phyloP scores from a whole-genome alignment of 2,113 vertebrate genomes.

The Heliornis fulica region DNA sequence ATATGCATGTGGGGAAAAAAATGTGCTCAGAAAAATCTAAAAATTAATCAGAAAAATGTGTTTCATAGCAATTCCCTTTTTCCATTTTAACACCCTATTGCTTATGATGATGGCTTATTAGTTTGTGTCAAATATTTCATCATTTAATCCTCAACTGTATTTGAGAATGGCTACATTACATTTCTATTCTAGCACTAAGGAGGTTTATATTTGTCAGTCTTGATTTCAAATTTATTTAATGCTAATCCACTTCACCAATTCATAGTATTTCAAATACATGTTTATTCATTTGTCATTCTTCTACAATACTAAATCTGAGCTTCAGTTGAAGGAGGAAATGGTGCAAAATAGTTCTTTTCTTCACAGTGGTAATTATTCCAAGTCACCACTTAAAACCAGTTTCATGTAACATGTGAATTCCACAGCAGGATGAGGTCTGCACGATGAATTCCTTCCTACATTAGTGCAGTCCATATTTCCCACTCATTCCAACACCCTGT shows the following conservation, averaged over 20 bases:
- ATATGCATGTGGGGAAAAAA: conserved; percentile 41
- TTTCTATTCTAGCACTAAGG: conserved; percentile 30
- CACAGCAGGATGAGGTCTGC: conserved; percentile 34
- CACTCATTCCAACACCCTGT: conserved; percentile 42
- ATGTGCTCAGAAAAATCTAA: conserved; percentile 58
- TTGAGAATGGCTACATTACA: conserved; percentile 50
- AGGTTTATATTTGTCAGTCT: conserved; percentile 52
- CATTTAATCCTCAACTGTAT: conserved; percentile 63
- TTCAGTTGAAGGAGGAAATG: neutral
- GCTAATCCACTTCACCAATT: conserved; percentile 11
- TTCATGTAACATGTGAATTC: conserved; percentile 36
- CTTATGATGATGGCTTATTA: conserved; percentile 70
- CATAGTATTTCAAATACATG: neutral
- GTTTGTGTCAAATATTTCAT: conserved; percentile 69
- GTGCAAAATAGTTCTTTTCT: neutral
- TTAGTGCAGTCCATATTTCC: conserved; percentile 32
- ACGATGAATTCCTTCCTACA: conserved; percentile 59
- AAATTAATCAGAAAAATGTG: conserved; percentile 65
- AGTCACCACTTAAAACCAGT: neutral
- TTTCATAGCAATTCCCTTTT: conserved; percentile 60
- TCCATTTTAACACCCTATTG: conserved; percentile 66
- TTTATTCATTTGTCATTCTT: conserved; percentile 27
- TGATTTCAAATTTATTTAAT: conserved; percentile 32
- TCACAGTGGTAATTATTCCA: neutral
- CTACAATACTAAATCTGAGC: neutral